phyloP scores from a whole-genome alignment of 2,888 invertebrate species.

The Euzetes globulus region DNA sequence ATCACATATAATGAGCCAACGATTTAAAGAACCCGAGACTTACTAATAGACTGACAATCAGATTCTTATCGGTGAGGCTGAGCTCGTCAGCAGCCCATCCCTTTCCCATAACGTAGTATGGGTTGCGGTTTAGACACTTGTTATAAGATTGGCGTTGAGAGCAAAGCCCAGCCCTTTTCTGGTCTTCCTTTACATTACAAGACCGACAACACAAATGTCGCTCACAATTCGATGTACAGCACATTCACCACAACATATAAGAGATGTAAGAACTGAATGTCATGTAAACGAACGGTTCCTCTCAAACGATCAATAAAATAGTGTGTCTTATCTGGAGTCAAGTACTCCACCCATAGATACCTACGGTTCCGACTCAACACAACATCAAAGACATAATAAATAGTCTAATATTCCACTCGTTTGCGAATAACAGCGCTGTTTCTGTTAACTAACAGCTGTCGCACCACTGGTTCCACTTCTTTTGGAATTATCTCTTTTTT shows the following conservation, averaged over 20 bases:
- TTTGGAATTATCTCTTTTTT: neutral
- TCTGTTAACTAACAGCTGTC: conserved; percentile 16
- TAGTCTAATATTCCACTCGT: neutral
- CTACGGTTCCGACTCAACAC: neutral
- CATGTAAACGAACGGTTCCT: no score
- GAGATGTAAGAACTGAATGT: no score
- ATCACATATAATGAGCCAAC: neutral
- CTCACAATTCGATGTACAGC: neutral
- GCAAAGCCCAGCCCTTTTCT: neutral
- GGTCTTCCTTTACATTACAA: neutral
- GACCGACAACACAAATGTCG: neutral
- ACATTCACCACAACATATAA: neutral
- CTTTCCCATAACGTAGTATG: neutral
- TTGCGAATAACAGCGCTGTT: neutral
- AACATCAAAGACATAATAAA: neutral
- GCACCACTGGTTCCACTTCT: conserved; percentile 7
- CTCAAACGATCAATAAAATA: neutral
- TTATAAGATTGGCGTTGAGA: neutral
- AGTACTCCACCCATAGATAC: conserved; percentile 12
- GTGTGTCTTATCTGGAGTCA: conserved; percentile 8
- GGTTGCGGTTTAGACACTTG: conserved; percentile 2
- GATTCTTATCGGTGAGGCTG: neutral
- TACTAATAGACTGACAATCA: neutral
- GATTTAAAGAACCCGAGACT: neutral
- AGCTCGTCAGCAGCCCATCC: neutral